Percentiles rank a stretch among this genome's conserved stretches.
Conservation (phyloP, 2,797 vertebrate species). For the Phataginus tetradactyla region DNA sequence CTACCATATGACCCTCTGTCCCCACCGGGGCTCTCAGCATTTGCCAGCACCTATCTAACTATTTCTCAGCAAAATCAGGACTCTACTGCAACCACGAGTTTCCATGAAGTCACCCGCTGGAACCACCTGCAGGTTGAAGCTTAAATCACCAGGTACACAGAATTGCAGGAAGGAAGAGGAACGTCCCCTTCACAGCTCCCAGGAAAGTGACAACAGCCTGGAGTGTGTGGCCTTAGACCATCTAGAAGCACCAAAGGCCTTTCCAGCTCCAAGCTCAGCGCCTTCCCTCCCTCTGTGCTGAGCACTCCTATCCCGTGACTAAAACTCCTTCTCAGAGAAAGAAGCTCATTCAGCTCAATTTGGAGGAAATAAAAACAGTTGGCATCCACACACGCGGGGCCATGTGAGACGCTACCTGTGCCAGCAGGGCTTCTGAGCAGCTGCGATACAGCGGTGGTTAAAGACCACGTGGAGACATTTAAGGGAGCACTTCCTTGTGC, state of each 20-base stretch:
- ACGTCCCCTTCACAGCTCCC: background rate
- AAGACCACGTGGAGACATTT: background rate
- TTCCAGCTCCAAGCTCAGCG: background rate
- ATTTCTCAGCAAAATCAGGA: background rate
- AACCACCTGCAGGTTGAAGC: background rate
- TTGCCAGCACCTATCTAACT: background rate
- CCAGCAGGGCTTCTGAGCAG: background rate
- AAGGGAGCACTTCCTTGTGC: background rate
- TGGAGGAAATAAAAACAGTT: background rate
- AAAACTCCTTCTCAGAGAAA: conserved; percentile 36
- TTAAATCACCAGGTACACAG: conserved; percentile 47
- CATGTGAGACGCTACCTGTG: background rate
- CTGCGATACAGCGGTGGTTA: background rate
- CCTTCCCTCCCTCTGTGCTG: background rate
- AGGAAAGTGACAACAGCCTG: background rate
- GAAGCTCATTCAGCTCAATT: background rate
- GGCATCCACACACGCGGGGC: background rate
- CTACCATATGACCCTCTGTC: too few species aligned
- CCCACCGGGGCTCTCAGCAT: background rate
- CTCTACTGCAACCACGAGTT: background rate
- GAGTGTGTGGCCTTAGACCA: background rate
- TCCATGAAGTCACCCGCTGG: background rate
- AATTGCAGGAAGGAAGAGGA: background rate
- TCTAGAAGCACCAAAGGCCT: conserved; percentile 16
- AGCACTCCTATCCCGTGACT: background rate